Evolutionary conservation across 2,797 vertebrate genomes (phyloP), one percentile per base, ranked within the genome.

Genomic region (Monodelphis domestica): DNA sequence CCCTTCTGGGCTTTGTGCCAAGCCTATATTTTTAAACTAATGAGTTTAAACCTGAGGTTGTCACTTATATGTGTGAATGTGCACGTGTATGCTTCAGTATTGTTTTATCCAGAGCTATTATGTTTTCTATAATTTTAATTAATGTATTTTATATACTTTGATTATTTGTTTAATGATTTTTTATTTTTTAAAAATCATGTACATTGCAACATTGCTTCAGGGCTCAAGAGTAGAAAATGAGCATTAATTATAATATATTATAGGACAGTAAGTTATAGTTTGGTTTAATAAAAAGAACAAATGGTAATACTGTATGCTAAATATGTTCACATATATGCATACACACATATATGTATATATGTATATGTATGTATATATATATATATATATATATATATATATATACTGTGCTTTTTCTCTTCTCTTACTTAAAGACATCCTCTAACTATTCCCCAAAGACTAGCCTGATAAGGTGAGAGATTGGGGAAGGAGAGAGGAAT

Each of bases 1-100:
- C 57, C 55, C 56, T 96, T 90, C 91, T 45, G 87, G 97, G 96
- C 94, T 78, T 57, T 53, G 54, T 52, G 95, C 91, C 97, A 97
- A 90, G 12, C 59, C 92, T 91, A 1, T 97, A 96, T 96, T 96
- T 97, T 96, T 96, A 96, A 95, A 96, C 29, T 57, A 91, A 90
- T 90, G n/a, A 78, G 96, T 89, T 95, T n/a, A n/a, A 87, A 51
- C 91, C 55, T 87, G 45, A 91, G 90, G 30, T 63, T 96, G 30
- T 87, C 92, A 55, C 92, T 95, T 94, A 5, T 52, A 93, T 57
- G 29, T 89, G 56, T 70, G 59, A 70, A 89, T 93, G 90, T 94
- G 87, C 30, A 45, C 9, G 11, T 55, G 84, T 94, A 94, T 45
- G 63, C 91, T 90, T 92, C 95, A 78, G 50, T 93, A 95, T 91